phyloP scores from a whole-genome alignment of 1,140 invertebrate genomes.

The Pristionchus pacificus region DNA sequence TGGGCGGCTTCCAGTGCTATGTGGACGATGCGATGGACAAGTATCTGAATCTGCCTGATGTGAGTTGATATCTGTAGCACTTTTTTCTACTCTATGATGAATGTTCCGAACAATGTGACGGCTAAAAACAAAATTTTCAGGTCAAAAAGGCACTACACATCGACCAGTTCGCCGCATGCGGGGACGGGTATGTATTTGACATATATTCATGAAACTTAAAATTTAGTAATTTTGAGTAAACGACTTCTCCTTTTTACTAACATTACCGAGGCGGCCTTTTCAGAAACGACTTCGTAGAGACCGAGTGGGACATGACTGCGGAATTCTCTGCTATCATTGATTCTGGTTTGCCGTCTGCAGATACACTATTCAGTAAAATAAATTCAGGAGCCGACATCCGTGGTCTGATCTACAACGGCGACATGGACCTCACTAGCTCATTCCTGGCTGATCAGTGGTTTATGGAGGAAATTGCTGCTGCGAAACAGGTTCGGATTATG shows the following conservation, averaged over 20 bases:
- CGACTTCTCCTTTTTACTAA: no score
- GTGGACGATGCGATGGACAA: slow-evolving; percentile 17
- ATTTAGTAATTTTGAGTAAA: not conserved
- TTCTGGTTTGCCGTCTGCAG: not conserved
- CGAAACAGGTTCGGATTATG: slow-evolving; percentile 9
- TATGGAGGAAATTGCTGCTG: slow-evolving; percentile 50
- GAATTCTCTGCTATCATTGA: slow-evolving; percentile 38
- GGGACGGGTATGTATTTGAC: slow-evolving; percentile 9
- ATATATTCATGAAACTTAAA: no score
- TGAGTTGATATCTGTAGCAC: no score
- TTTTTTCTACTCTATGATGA: no score
- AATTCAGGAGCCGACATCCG: not conserved
- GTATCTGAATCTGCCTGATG: slow-evolving; percentile 27
- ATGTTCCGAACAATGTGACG: not conserved
- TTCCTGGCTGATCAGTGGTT: slow-evolving; percentile 65
- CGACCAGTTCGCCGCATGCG: not conserved
- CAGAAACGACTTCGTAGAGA: slow-evolving; percentile 19
- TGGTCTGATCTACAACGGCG: slow-evolving; percentile 63
- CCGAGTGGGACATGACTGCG: slow-evolving; percentile 33
- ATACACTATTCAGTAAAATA: not conserved
- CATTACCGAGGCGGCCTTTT: no score
- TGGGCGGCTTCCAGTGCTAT: slow-evolving; percentile 33
- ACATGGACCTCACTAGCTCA: slow-evolving; percentile 64
- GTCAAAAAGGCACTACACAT: not conserved
- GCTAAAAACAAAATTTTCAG: not conserved